These are phyloP conservation scores for Scomber colias DNA, from an alignment of 2,113 vertebrate species.

Conservation along the genomic window DNA sequence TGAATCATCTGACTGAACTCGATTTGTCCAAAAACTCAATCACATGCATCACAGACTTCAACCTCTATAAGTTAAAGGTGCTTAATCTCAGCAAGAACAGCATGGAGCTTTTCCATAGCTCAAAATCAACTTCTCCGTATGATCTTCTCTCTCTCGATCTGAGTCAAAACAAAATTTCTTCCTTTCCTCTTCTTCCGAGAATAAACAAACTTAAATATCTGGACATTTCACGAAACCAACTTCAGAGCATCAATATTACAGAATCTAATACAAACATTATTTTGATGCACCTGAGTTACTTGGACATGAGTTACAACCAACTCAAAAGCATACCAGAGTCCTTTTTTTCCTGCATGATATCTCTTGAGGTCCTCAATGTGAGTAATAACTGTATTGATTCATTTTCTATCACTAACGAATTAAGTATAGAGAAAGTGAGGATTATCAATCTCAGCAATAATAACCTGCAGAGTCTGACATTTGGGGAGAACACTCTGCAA, in stretches of 20 bases:
- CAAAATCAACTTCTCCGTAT: constrained; percentile 69
- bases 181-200: constrained; percentile 88
- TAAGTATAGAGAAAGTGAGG: constrained; percentile 78
- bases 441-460: constrained; percentile 91
- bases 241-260: constrained; percentile 79
- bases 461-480: constrained; percentile 82
- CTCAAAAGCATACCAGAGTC: constrained; percentile 85
- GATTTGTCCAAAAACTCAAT: constrained; percentile 96
- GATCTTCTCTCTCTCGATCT: constrained; percentile 88
- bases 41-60: constrained; percentile 94
- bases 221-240: constrained; percentile 91
- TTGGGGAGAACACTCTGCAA: constrained; percentile 69
- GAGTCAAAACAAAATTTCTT: constrained; percentile 91
- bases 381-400: constrained; percentile 91
- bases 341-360: constrained; percentile 86
- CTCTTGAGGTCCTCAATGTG: constrained; percentile 90
- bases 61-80: constrained; percentile 86
- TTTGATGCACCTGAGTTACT: constrained; percentile 80
- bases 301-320: constrained; percentile 95
- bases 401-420: constrained; percentile 74
- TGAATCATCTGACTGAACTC: constrained; percentile 87
- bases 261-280: constrained; percentile 63
- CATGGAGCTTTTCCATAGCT: constrained; percentile 89
- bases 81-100: constrained; percentile 96
- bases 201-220: constrained; percentile 87